phyloP scores from a whole-genome alignment of 2,113 vertebrate genomes.

The Falcunculus frontatus region DNA sequence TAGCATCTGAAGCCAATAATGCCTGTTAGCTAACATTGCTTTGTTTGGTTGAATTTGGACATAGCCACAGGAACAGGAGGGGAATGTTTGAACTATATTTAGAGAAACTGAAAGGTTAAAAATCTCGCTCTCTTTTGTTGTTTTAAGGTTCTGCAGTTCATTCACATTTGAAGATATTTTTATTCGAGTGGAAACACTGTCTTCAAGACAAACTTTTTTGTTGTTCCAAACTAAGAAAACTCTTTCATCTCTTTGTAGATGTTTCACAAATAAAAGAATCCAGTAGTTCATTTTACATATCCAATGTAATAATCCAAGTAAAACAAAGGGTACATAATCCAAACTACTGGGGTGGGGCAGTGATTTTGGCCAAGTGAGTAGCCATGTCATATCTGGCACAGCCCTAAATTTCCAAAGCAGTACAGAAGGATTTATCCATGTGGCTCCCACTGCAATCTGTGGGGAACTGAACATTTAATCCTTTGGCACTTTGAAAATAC shows the following conservation, averaged over 20 bases:
- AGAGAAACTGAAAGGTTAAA: slow-evolving; percentile 35
- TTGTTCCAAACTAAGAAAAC: neutral
- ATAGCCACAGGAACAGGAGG: neutral
- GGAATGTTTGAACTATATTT: slow-evolving; percentile 31
- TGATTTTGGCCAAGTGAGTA: neutral
- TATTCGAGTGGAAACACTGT: neutral
- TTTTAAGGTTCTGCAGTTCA: slow-evolving; percentile 13
- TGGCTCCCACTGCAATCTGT: slow-evolving; percentile 18
- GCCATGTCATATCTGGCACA: slow-evolving; percentile 11
- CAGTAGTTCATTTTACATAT: slow-evolving; percentile 31
- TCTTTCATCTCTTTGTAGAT: neutral
- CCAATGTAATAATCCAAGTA: slow-evolving; percentile 26
- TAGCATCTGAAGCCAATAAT: slow-evolving; percentile 39
- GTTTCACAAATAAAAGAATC: slow-evolving; percentile 20
- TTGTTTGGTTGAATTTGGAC: slow-evolving; percentile 24
- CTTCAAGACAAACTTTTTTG: neutral
- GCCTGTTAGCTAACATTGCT: slow-evolving; percentile 37
- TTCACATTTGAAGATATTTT: neutral
- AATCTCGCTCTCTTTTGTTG: neutral
- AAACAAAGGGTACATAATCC: slow-evolving; percentile 31
- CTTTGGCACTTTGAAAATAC: slow-evolving; percentile 42
- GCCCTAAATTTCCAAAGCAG: slow-evolving; percentile 50
- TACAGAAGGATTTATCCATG: neutral
- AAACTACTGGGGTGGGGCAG: slow-evolving; percentile 41
- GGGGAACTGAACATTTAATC: slow-evolving; percentile 29